Base-by-base conservation (phyloP, 2,797 vertebrate genomes). In the Microctenopoma stevenorrisi region DNA sequence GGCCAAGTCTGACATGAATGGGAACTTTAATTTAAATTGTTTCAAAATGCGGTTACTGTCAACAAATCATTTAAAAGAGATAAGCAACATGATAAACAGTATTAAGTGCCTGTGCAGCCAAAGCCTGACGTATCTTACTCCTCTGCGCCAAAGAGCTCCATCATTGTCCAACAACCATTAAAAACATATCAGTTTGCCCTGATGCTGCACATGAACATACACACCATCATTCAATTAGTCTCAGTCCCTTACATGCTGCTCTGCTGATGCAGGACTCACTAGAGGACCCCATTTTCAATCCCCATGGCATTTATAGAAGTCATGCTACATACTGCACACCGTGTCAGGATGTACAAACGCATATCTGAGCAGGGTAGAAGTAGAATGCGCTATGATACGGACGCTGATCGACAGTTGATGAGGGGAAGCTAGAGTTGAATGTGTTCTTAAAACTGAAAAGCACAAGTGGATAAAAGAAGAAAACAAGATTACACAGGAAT, bases 401-500 rank as follows among this genome's bases (percentile, higher is more conserved):
- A 25, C 60, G 7, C 0, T 12, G 30, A 22, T 22, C 22, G 22
- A 22, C 22, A 22, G 22, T 22, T 22, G 15, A 64, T 40, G 26
- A 64, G 26, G 50, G 47, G 9, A 37, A 50, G 53, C 47, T 44
- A 4, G 38, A n/a, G 28, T 7, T 38, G 3, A 38, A 12, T 7
- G 47, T 59, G 48, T 64, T 55, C 10, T 63, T 44, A 15, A 25
- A 58, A 18, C 8, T 49, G 7, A 76, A 38, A 47, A 60, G 38
- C 10, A 53, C 28, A 65, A n/a, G 52, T 44, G 33, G 75, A 33
- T 70, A 35, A 37, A 72, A 68, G 4, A 33, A 33, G 30, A 33
- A 33, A 33, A 33, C 40, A 14, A 54, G 58, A 72, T 67, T 52
- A 76, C 2, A 58, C 50, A 40, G 12, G 12, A 53, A 66, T 62